Base-by-base conservation (phyloP, 2,797 vertebrate genomes). In the Epinephelus malabaricus region DNA sequence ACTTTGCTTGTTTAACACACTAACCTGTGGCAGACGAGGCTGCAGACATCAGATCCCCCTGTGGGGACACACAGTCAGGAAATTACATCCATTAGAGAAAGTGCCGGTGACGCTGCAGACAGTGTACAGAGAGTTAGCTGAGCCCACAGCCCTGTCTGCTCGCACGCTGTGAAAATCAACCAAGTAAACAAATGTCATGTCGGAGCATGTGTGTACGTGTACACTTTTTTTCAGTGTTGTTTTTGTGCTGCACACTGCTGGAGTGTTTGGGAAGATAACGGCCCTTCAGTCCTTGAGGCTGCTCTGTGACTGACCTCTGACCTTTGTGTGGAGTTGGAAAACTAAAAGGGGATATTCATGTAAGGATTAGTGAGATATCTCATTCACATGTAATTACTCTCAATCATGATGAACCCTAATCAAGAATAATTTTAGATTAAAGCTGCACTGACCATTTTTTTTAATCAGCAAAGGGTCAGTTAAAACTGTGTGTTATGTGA, bases 61-160 rank as follows among this genome's bases (percentile, higher is more conserved):
- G 62, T 64, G 75, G 59, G 76, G 46, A 66, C 58, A n/a, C 58
- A n/a, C 56, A 51, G 62, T 78, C 74, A 88, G 91, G 91, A 92
- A 92, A 93, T 92, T 13, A 83, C 59, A 47, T 79, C 90, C 81
- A 74, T 92, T 88, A 89, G 81, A 88, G 89, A 93, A 94, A 92
- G 93, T 92, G 86, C 69, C 23, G 21, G 51, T 81, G 90, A 91
- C 11, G 78, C 79, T 69, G 80, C 50, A 84, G 82, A 89, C 72
- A 5, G 73, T 51, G 47, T 68, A 21, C 19, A 25, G n/a, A 71
- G 50, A 54, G 61, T 73, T n/a, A 53, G 53, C 65, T 19, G 34
- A 67, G 34, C 43, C 54, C 59, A 50, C 46, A 73, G 54, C 73
- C 74, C 71, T 34, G 53, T 74, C 66, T 67, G 63, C 60, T 68